These are phyloP conservation scores for Petrocephalus sullivani DNA, from an alignment of 2,797 vertebrate genomes.

Conservation along the genomic window DNA sequence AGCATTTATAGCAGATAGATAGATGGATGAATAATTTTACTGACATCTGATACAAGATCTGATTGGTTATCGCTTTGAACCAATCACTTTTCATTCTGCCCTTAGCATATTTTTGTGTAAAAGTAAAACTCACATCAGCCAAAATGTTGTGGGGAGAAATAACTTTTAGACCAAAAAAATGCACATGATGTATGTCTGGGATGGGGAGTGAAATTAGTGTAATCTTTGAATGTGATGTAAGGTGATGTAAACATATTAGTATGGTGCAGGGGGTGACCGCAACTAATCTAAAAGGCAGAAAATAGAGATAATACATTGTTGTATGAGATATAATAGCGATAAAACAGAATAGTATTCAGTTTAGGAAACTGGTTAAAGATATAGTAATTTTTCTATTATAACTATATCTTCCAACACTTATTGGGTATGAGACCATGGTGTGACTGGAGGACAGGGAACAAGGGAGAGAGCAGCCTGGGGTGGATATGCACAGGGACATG, in stretches of 20 bases:
- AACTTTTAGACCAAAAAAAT: neutral
- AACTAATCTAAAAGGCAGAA: neutral
- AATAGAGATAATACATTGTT: neutral
- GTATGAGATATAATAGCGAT: neutral
- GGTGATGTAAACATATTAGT: neutral
- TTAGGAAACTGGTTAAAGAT: neutral
- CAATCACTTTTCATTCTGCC: too few relatives aligned
- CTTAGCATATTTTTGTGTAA: too few relatives aligned
- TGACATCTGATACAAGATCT: too few relatives aligned
- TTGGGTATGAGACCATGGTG: neutral
- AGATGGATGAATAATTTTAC: neutral
- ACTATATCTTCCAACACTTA: neutral
- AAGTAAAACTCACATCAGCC: too few relatives aligned
- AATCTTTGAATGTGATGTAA: neutral
- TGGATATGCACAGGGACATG: neutral
- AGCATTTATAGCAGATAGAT: neutral
- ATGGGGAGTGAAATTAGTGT: neutral
- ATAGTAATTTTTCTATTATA: neutral
- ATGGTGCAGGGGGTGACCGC: neutral
- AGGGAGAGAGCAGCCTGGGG: neutral
- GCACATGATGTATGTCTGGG: neutral
- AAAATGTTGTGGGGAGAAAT: neutral
- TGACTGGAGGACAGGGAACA: neutral
- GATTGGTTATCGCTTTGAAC: too few relatives aligned
- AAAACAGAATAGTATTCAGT: neutral